Base-by-base conservation (phyloP, 2,113 vertebrate species). In the Megaptera novaeangliae region DNA sequence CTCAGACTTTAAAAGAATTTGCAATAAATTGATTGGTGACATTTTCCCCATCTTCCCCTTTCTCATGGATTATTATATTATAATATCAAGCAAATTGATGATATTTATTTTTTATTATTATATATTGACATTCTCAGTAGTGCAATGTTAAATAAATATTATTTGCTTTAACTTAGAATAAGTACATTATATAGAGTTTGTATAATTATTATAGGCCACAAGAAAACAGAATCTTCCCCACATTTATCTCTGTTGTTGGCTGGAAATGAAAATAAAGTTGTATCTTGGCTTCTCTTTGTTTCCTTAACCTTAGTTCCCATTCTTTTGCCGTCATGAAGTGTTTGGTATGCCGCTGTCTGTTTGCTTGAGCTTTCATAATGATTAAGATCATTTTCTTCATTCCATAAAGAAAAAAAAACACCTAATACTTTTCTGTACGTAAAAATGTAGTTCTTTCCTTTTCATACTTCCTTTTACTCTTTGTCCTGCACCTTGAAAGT, bases 241-340 rank as follows among this genome's bases (percentile, higher is more conserved):
- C 12, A 46, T 55, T 83, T 49, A 27, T 80, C 71, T 92, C 57
- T 61, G 12, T 64, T 69, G 11, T 77, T 63, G 80, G 21, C 14
- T 85, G 17, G 80, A 96, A 92, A 83, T 72, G 49, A n/a, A 69
- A 95, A 77, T 66, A 89, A 92, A 93, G 15, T 6, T 88, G 18
- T 21, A 25, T 31, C 25, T 83, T 66, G 3, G 6, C 46, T 92
- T 94, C 59, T 75, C 59, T 91, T 3, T 55, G 25, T 77, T 91
- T 92, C 14, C 18, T 94, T 85, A 66, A n/a, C 39, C 71, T 81
- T 46, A 64, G 23, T 92, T 86, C 39, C 64, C 39, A 88, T 41
- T 90, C 15, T 41, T 96, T 88, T 27, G 89, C 21, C 12, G 6
- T 95, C 10, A 49, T n/a, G 15, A 63, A 83, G 39, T 66, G 7